Percentiles rank a stretch among this genome's conserved stretches.
Conservation (phyloP, 2,113 vertebrate genomes). For the Prochilodus magdalenae region DNA sequence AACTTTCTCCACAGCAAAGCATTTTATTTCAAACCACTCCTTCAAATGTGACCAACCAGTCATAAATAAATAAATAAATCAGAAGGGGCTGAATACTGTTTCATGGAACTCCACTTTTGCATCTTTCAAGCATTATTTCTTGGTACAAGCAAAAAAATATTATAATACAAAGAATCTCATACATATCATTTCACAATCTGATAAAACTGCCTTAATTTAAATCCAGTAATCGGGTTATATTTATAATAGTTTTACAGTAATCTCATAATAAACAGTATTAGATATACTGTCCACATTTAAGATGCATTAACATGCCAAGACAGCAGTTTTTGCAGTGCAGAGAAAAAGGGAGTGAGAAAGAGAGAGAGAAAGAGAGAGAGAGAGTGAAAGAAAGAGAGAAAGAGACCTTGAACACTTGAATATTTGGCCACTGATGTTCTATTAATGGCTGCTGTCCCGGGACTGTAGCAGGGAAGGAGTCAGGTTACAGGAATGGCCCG, state of each 20-base stretch:
- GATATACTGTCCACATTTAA: neutral
- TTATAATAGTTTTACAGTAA: neutral
- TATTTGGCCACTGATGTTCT: conserved; percentile 1
- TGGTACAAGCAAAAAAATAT: neutral
- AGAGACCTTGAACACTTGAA: conserved; percentile 35
- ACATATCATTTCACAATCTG: too few relatives aligned
- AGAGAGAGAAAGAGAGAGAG: neutral
- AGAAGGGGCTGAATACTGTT: too few relatives aligned
- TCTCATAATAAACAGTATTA: neutral
- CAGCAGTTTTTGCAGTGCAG: neutral
- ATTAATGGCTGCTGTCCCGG: conserved; percentile 52
- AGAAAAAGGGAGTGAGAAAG: neutral
- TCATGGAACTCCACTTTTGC: too few relatives aligned
- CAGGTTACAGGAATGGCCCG: conserved; percentile 65
- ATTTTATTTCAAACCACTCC: too few relatives aligned
- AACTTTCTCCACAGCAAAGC: too few relatives aligned
- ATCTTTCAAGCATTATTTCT: neutral
- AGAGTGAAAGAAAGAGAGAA: conserved; percentile 30
- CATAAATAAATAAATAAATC: too few relatives aligned
- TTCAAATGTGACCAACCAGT: too few relatives aligned
- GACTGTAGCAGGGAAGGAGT: conserved; percentile 47
- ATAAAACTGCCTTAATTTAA: neutral
- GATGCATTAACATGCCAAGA: neutral
- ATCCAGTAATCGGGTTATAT: neutral
- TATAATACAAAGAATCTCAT: too few relatives aligned